A percentile compares a stretch with the other conserved stretches of the same genome.
phyloP scores from a whole-genome alignment of 1,140 invertebrate genomes.

The Conopomorpha cramerella region DNA sequence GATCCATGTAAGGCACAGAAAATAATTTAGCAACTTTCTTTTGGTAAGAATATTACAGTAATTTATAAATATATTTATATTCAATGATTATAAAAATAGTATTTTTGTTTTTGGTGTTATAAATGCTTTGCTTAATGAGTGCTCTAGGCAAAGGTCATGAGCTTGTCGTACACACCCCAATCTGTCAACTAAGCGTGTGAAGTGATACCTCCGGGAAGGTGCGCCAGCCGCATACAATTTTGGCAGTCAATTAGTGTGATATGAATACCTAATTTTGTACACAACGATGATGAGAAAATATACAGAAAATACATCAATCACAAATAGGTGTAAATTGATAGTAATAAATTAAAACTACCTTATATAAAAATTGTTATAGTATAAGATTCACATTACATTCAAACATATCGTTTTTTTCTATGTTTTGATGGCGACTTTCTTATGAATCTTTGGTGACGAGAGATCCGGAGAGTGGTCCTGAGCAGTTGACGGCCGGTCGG shows the following conservation, averaged over 20 bases:
- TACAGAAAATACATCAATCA: not conserved
- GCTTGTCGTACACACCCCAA: no score
- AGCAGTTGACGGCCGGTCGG: not conserved
- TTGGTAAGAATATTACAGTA: not conserved
- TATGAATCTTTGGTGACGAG: slow-evolving; percentile 44
- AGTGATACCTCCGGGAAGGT: no score
- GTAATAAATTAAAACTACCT: not conserved
- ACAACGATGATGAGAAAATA: not conserved
- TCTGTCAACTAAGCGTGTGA: no score
- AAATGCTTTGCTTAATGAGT: not conserved
- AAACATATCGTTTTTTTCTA: slow-evolving; percentile 17
- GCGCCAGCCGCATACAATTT: no score
- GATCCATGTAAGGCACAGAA: no score
- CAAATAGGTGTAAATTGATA: not conserved
- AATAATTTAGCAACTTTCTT: not conserved
- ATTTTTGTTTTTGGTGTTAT: not conserved
- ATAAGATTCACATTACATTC: not conserved
- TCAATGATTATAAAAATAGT: not conserved
- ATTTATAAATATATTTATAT: not conserved
- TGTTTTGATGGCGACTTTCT: slow-evolving; percentile 42
- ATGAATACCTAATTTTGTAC: no score
- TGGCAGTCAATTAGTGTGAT: no score
- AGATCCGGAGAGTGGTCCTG: slow-evolving; percentile 19
- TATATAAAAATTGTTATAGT: not conserved
- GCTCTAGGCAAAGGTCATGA: not conserved